phyloP scores from a whole-genome alignment of 2,888 invertebrate species.

The Subacronicta megacephala region DNA sequence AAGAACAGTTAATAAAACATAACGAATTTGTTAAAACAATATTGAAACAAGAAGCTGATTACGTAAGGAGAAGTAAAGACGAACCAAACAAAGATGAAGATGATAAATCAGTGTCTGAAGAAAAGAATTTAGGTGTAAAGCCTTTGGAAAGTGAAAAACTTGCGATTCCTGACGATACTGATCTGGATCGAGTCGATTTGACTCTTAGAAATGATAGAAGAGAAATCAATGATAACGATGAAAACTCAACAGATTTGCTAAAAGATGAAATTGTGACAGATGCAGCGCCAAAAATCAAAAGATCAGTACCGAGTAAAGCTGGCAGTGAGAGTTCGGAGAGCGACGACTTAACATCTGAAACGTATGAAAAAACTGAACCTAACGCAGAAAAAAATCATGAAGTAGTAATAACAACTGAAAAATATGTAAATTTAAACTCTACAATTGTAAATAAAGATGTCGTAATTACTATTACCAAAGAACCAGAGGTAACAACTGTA shows the following conservation, averaged over 20 bases:
- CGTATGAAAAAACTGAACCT: not conserved
- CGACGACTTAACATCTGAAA: slow-evolving; percentile 13
- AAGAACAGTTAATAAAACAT: slow-evolving; percentile 69
- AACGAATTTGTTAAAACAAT: slow-evolving; percentile 69
- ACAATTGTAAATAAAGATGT: not conserved
- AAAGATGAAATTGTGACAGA: slow-evolving; percentile 14
- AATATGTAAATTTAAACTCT: not conserved
- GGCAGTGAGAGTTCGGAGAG: not conserved
- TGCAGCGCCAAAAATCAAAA: slow-evolving; percentile 17
- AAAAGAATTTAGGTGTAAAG: slow-evolving; percentile 35
- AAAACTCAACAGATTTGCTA: slow-evolving; percentile 8
- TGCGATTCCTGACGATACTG: slow-evolving; percentile 17
- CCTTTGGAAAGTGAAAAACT: slow-evolving; percentile 39
- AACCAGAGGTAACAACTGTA: not conserved
- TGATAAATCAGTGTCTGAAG: slow-evolving; percentile 28
- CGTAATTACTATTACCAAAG: not conserved
- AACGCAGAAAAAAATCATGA: not conserved
- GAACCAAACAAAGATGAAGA: slow-evolving; percentile 27
- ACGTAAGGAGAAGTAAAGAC: slow-evolving; percentile 49
- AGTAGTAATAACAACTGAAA: not conserved
- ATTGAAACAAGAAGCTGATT: slow-evolving; percentile 70
- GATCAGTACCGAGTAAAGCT: slow-evolving; percentile 13
- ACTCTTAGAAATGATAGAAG: slow-evolving; percentile 20
- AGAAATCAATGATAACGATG: slow-evolving; percentile 4
- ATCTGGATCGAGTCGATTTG: slow-evolving; percentile 10